Conservation (phyloP, 2,888 invertebrate species). For the Palloptera scutellata region DNA sequence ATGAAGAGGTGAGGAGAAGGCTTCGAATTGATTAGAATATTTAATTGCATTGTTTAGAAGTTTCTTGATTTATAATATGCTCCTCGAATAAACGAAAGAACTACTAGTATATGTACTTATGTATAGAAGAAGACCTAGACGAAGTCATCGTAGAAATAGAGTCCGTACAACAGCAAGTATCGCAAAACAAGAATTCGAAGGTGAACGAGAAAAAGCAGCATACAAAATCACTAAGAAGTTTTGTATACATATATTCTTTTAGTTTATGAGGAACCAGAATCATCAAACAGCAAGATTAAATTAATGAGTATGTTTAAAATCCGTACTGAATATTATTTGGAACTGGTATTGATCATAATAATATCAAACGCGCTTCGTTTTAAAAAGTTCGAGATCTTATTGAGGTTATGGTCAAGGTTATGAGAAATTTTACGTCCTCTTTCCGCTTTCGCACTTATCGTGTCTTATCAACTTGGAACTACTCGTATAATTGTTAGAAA, state of each 20-base stretch:
- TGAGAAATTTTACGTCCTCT: background rate
- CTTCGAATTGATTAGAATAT: too few species aligned
- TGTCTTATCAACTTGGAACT: too few species aligned
- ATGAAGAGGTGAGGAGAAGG: too few species aligned
- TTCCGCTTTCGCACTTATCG: background rate
- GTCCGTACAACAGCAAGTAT: slow-evolving; percentile 6
- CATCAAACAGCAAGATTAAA: background rate
- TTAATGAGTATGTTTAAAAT: background rate
- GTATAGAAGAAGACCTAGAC: background rate
- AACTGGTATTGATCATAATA: background rate
- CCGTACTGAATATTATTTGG: too few species aligned
- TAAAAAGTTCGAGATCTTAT: slow-evolving; percentile 10
- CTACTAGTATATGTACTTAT: background rate
- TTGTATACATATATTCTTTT: background rate
- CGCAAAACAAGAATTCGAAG: slow-evolving; percentile 28
- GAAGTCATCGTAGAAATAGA: background rate
- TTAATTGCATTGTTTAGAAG: too few species aligned
- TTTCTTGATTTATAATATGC: too few species aligned
- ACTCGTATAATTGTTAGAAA: too few species aligned
- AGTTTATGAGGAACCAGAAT: background rate
- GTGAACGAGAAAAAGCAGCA: slow-evolving; percentile 16
- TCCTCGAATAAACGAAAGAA: too few species aligned
- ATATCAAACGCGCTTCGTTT: background rate
- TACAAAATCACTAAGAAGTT: background rate
- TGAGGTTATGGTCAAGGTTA: slow-evolving; percentile 1